Evolutionary conservation across 1,140 invertebrate species (phyloP).

Genomic region (Lethrus apterus): DNA sequence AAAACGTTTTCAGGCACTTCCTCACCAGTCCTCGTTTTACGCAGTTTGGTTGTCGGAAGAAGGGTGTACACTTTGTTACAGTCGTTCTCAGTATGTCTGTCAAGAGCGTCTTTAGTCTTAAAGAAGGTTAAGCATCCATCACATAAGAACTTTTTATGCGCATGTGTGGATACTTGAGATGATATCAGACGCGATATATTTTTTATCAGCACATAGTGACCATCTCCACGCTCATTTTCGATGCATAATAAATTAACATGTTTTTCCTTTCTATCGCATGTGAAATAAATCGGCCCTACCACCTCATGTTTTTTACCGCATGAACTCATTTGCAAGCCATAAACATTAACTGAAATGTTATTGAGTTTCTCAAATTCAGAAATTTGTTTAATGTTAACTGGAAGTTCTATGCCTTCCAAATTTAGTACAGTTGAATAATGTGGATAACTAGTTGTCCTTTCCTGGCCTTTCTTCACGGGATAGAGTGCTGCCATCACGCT

Average conservation of each 20-base stretch:
- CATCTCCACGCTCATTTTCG: neutral
- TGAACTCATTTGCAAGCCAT: no score
- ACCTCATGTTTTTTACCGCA: no score
- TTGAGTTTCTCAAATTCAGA: slow-evolving; percentile 38
- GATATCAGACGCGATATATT: no score
- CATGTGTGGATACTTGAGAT: no score
- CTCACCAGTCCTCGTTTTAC: neutral
- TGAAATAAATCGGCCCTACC: slow-evolving; percentile 2
- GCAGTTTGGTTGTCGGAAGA: neutral
- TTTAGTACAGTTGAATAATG: slow-evolving; percentile 33
- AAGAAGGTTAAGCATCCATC: slow-evolving; percentile 37
- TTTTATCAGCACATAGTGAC: no score
- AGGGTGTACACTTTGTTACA: slow-evolving; percentile 25
- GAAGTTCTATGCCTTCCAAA: slow-evolving; percentile 37
- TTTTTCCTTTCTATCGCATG: slow-evolving; percentile 1
- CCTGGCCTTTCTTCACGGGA: slow-evolving; percentile 26
- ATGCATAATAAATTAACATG: slow-evolving; percentile 7
- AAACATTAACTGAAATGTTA: slow-evolving; percentile 35
- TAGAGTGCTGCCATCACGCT: slow-evolving; percentile 33
- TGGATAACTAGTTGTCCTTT: slow-evolving; percentile 31
- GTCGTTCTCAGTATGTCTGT: slow-evolving; percentile 26
- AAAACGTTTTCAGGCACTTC: neutral
- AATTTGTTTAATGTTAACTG: slow-evolving; percentile 37
- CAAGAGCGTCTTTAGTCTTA: slow-evolving; percentile 18
- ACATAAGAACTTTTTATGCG: no score